These are phyloP conservation scores for Casuarius casuarius DNA, from an alignment of 2,113 vertebrate species.

Conservation along the genomic window DNA sequence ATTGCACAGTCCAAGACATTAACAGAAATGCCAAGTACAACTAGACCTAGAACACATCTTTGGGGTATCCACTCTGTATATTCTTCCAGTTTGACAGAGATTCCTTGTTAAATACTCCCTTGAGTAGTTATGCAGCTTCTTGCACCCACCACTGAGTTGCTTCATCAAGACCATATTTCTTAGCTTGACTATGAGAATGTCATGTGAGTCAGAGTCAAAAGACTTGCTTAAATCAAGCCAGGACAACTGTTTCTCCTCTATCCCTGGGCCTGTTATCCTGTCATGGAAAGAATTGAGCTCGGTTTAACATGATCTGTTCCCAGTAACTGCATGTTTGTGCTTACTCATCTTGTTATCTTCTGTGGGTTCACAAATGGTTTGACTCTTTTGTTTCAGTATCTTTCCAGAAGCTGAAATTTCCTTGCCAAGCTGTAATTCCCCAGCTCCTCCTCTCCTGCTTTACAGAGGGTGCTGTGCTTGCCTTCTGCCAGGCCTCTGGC, in stretches of 20 bases:
- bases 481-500: not conserved
- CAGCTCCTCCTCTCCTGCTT: slow-evolving; percentile 24
- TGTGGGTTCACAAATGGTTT: slow-evolving; percentile 36
- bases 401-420: slow-evolving; percentile 28
- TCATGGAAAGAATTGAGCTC: slow-evolving; percentile 50
- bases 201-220: slow-evolving; percentile 61
- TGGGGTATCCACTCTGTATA: not conserved
- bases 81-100: not conserved
- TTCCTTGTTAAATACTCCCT: not conserved
- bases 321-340: slow-evolving; percentile 46
- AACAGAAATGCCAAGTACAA: not conserved
- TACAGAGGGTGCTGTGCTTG: not conserved
- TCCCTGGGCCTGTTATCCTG: slow-evolving; percentile 37
- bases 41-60: not conserved
- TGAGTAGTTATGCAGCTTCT: not conserved
- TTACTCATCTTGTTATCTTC: slow-evolving; percentile 56
- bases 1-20: not conserved
- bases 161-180: slow-evolving; percentile 29
- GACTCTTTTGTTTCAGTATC: not conserved
- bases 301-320: slow-evolving; percentile 64
- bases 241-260: slow-evolving; percentile 62
- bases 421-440: slow-evolving; percentile 24
- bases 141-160: not conserved
- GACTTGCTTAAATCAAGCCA: slow-evolving; percentile 57
- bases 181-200: slow-evolving; percentile 23